Conservation (phyloP, 2,797 vertebrate species). For the Borostomias antarcticus region DNA sequence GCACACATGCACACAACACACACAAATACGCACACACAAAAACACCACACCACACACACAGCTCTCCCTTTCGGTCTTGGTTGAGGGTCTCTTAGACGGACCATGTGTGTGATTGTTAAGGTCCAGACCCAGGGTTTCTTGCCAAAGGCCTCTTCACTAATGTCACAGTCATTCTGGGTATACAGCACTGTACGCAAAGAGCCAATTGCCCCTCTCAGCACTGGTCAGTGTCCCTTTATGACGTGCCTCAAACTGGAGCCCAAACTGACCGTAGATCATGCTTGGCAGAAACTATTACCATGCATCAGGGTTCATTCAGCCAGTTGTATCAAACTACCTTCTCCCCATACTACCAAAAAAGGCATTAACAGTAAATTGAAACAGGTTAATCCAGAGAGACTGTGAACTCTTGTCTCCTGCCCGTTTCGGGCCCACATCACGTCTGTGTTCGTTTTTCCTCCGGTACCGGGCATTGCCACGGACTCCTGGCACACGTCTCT, state of each 20-base stretch:
- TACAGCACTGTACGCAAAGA: neutral
- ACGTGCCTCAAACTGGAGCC: neutral
- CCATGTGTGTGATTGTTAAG: neutral
- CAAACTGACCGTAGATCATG: neutral
- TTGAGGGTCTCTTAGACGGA: conserved; percentile 39
- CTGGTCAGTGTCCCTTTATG: neutral
- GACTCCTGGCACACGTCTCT: conserved; percentile 60
- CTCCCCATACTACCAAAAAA: neutral
- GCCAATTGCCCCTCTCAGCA: neutral
- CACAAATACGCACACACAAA: conserved; percentile 11
- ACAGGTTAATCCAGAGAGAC: neutral
- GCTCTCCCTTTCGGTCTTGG: conserved; percentile 40
- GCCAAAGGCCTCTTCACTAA: neutral
- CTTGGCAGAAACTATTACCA: conserved; percentile 21
- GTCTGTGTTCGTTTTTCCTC: conserved; percentile 58
- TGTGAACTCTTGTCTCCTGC: neutral
- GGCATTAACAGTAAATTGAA: neutral
- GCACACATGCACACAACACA: too few species aligned
- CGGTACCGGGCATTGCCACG: conserved; percentile 47
- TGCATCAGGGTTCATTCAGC: conserved; percentile 8
- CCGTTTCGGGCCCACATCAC: conserved; percentile 25
- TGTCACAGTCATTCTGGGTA: neutral
- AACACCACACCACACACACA: conserved; percentile 38
- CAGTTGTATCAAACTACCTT: neutral
- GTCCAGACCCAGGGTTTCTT: neutral